Base-by-base conservation (phyloP, 2,113 vertebrate species). In the Gulo gulo region DNA sequence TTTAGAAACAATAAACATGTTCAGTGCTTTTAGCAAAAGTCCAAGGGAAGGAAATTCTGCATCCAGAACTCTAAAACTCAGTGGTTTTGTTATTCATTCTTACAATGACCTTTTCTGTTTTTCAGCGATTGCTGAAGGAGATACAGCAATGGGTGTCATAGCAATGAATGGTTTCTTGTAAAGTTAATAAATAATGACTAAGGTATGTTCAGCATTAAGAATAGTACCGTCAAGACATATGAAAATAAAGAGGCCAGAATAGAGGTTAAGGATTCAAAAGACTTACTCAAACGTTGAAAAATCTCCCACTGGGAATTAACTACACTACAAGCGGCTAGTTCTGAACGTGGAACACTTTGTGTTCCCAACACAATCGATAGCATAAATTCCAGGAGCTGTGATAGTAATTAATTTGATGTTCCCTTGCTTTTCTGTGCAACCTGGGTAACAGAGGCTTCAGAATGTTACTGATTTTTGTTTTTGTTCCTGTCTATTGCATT, bases 191-290 rank as follows among this genome's bases (percentile, higher is more conserved):
- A 90, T 92, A 87, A 94, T 73, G 24, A 88, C 63, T 90, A 81
- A 88, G 85, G 52, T 83, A 73, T 61, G 73, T 50, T 89, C 42
- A n/a, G 57, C 88, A 42, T 61, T 96, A 92, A 93, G 63, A 97
- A 47, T 21, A 79, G 57, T 63, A 45, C 39, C 79, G 24, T 36
- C 47, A 88, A 79, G 81, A 93, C 20, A 36, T 47, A 80, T 34
- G 90, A 88, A 91, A 82, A 79, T 42, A 42, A 83, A 93, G 95
- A 87, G 45, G 76, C 39, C 90, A 88, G 84, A 52, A 67, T 8
- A 88, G 89, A 93, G 83, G 90, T 91, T 79, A 91, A 96, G 59
- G 94, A 94, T 83, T 90, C 90, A 92, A 95, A 95, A 94, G 89
- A 85, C 61, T 79, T 85, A 52, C 59, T 92, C n/a, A 82, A 69